Evolutionary conservation across 2,888 invertebrate species (phyloP).

Genomic region (Heliothis peltigera): DNA sequence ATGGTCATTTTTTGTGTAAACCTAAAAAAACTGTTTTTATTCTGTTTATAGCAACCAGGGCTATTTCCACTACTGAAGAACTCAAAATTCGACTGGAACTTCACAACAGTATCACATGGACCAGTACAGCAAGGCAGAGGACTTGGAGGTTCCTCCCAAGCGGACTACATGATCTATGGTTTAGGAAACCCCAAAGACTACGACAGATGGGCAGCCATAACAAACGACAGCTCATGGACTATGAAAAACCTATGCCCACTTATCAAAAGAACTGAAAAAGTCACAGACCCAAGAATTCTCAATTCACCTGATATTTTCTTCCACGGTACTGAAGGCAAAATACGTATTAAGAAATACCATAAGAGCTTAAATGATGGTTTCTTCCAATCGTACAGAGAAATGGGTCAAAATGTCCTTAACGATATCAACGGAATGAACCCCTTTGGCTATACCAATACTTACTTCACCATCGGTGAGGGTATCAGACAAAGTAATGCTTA

Average conservation of each 20-base stretch:
- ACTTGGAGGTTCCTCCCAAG: constrained; percentile 87
- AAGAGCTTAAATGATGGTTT: constrained; percentile 53
- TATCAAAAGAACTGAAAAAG: constrained; percentile 84
- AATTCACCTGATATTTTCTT: constrained; percentile 55
- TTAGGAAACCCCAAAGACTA: constrained; percentile 73
- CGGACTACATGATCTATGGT: constrained; percentile 87
- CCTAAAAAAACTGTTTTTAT: too few species aligned
- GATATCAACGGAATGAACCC: constrained; percentile 76
- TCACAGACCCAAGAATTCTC: constrained; percentile 51
- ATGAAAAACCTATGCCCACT: constrained; percentile 84
- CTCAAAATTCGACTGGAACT: constrained; percentile 61
- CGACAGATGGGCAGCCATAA: constrained; percentile 84
- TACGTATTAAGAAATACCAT: constrained; percentile 72
- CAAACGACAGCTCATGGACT: constrained; percentile 86
- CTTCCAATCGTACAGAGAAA: constrained; percentile 75
- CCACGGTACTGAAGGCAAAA: constrained; percentile 77
- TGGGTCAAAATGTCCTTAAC: constrained; percentile 76
- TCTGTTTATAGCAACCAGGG: constrained; percentile 37
- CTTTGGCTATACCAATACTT: constrained; percentile 80
- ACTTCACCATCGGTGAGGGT: constrained; percentile 80
- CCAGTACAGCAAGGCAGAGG: constrained; percentile 87
- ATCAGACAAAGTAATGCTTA: constrained; percentile 82
- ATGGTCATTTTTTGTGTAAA: too few species aligned
- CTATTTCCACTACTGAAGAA: constrained; percentile 25
- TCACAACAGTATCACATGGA: constrained; percentile 64